Percentiles rank a stretch among this genome's conserved stretches.
These are phyloP conservation scores for Hirundichthys speculiger DNA, from an alignment of 2,113 vertebrate species.

Conservation along the genomic window DNA sequence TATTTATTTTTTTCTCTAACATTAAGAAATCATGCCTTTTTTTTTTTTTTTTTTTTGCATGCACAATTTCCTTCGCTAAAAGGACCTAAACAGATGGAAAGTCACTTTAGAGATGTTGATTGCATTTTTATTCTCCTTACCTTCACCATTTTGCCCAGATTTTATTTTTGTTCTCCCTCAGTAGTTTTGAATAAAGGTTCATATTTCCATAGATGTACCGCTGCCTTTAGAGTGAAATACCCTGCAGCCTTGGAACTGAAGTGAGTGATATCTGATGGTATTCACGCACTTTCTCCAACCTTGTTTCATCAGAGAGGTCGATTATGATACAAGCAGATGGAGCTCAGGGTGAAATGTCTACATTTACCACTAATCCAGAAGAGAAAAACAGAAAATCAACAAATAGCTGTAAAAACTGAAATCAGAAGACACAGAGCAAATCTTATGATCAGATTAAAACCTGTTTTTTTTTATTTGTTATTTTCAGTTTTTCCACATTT, in stretches of 20 bases:
- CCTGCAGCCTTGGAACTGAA: not conserved
- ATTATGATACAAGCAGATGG: conserved; percentile 7
- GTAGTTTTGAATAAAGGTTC: not conserved
- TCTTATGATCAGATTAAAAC: not conserved
- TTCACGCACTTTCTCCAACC: not conserved
- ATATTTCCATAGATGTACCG: not conserved
- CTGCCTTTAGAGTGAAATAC: not conserved
- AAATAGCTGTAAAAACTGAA: not conserved
- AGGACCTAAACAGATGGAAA: not conserved
- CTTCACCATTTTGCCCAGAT: not conserved
- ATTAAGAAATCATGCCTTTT: not conserved
- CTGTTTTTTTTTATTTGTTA: too few species aligned
- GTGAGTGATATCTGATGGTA: not conserved
- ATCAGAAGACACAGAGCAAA: not conserved
- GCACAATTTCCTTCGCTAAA: not conserved
- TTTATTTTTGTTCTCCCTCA: not conserved
- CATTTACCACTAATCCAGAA: not conserved
- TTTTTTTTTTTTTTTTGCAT: not conserved
- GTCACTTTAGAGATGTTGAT: not conserved
- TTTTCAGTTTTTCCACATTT: too few species aligned
- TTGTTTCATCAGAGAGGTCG: not conserved
- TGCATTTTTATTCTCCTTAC: not conserved
- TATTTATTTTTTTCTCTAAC: not conserved
- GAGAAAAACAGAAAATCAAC: not conserved
- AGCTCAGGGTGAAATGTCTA: not conserved